Base-by-base conservation (phyloP, 2,888 invertebrate species). In the Andrena dorsata region DNA sequence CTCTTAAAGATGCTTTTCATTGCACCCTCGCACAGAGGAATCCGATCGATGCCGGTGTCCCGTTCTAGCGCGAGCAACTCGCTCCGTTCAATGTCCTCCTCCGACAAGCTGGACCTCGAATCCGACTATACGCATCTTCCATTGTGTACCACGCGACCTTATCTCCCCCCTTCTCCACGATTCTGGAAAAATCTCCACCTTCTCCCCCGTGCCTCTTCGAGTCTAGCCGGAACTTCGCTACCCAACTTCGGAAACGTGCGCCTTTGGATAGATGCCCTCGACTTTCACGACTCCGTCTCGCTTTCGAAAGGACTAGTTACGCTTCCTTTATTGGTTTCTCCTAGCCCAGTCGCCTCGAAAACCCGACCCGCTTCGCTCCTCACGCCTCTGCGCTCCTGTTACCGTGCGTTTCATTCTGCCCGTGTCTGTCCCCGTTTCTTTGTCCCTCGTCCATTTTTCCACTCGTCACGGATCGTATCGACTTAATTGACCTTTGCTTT, bases 1-100 rank as follows among this genome's bases (percentile, higher is more conserved):
- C 88, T 84, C 88, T 88, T 88, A 88, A 90, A 89, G 89, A 88
- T 86, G 86, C 84, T 69, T 90, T 87, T 90, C 90, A 87, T 90
- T 88, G 86, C 85, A 82, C 86, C 84, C 84, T 76, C 78, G 80
- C 85, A 79, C 79, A 65, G 72, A 35, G 76, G 79, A 83, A 90
- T 87, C 82, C 89, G 84, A 88, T 90, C 90, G 90, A 90, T 88
- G 85, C 71, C 61, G 63, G 58, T 85, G 66, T 90, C 88, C 85
- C 84, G 69, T 80, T 88, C 80, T 65, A 68, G 26, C 76, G 28
- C 35, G 8, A 16, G 23, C 16, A 28, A 65, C 77, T 70, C 71
- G 69, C 63, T 66, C 23, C 69, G 71, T 76, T 71, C 76, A 56
- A 76, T 60, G 78, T 82, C 66, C 81, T 79, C 74, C 70, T 80